Evolutionary conservation across 2,888 invertebrate species (phyloP).

Genomic region (Eumacrocentrus americanus): DNA sequence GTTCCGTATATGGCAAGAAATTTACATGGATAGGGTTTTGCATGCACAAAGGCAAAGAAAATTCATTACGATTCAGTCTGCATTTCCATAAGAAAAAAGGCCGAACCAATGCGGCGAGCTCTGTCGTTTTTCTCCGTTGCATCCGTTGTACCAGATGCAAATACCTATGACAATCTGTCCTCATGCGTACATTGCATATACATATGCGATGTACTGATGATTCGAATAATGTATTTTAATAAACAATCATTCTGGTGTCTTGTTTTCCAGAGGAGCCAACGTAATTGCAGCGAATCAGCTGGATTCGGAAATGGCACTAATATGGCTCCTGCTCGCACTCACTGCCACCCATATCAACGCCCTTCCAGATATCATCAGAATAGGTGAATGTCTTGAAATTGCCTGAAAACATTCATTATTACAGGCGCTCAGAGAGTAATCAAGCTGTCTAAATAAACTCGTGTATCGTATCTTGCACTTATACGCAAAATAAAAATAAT

Average conservation of each 20-base stretch:
- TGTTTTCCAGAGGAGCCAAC: constrained; percentile 11
- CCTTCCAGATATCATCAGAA: constrained; percentile 64
- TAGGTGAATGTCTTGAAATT: constrained; percentile 62
- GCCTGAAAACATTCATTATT: constrained; percentile 20
- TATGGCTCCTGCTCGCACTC: constrained; percentile 54
- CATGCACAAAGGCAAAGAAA: too few relatives aligned
- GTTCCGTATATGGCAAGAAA: too few relatives aligned
- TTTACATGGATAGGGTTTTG: not conserved
- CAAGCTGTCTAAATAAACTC: too few relatives aligned
- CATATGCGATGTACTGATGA: not conserved
- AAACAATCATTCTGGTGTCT: not conserved
- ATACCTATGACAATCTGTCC: too few relatives aligned
- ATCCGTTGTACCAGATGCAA: too few relatives aligned
- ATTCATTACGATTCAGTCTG: not conserved
- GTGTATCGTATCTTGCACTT: too few relatives aligned
- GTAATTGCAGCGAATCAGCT: too few relatives aligned
- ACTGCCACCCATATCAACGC: constrained; percentile 50
- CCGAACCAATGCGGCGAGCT: too few relatives aligned
- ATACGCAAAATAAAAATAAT: too few relatives aligned
- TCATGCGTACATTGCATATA: too few relatives aligned
- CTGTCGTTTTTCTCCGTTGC: not conserved
- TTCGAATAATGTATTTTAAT: too few relatives aligned
- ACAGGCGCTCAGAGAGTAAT: not conserved
- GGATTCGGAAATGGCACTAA: constrained; percentile 56
- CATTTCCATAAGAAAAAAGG: not conserved